These are phyloP conservation scores for Bombus terrestris DNA, from an alignment of 1,140 invertebrate species.

Conservation along the genomic window DNA sequence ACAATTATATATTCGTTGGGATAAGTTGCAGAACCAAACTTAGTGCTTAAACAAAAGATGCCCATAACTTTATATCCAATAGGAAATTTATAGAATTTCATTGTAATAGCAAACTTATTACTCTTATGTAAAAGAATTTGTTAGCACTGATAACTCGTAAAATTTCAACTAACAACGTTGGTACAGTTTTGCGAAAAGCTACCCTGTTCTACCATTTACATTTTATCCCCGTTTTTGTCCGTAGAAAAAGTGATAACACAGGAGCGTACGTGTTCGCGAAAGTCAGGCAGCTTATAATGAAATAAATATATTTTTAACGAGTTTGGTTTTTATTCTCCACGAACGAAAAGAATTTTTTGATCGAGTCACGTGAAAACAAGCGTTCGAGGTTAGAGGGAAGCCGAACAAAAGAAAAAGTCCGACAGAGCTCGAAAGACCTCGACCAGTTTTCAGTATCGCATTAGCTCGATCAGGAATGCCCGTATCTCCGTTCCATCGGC, in stretches of 20 bases:
- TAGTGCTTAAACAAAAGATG: no score
- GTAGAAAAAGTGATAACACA: not conserved
- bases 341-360: not conserved
- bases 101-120: no score
- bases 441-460: conserved; percentile 68
- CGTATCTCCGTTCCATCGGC: conserved; percentile 61
- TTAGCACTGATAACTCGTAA: no score
- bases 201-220: no score
- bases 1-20: no score
- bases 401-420: conserved; percentile 34
- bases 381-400: conserved; percentile 17
- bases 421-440: conserved; percentile 30
- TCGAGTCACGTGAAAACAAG: conserved; percentile 12
- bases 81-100: no score
- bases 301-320: conserved; percentile 9
- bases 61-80: no score
- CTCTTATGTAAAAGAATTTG: no score
- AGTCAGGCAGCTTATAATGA: not conserved
- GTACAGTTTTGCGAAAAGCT: no score
- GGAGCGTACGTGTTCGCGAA: not conserved
- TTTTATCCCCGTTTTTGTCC: not conserved
- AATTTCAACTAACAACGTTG: no score
- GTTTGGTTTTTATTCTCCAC: not conserved
- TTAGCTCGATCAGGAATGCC: conserved; percentile 63
- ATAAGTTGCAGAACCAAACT: no score